Conservation (phyloP, 2,888 invertebrate species). For the Bellardia bayeri region DNA sequence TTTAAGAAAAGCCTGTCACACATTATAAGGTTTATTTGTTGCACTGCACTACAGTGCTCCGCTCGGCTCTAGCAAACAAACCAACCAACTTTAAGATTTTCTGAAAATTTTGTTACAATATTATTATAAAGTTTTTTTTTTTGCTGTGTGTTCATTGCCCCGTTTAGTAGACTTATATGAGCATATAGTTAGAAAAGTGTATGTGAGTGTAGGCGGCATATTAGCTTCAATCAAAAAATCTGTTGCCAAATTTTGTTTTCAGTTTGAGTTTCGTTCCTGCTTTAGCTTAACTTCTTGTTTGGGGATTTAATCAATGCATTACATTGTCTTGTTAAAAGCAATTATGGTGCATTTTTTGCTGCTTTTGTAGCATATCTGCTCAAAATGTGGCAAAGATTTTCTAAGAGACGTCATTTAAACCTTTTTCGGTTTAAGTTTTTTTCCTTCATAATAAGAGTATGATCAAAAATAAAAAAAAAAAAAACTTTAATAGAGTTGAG, state of each 20-base stretch:
- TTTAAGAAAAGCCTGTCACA: slow-evolving; percentile 70
- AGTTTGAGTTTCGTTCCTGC: slow-evolving; percentile 33
- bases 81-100: slow-evolving; percentile 27
- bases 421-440: slow-evolving; percentile 65
- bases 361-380: slow-evolving; percentile 33
- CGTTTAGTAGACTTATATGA: slow-evolving; percentile 44
- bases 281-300: slow-evolving; percentile 52
- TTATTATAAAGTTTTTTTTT: slow-evolving; percentile 17
- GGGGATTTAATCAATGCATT: slow-evolving; percentile 71
- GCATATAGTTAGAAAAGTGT: slow-evolving; percentile 51
- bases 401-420: slow-evolving; percentile 72
- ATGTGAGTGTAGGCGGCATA: slow-evolving; percentile 74
- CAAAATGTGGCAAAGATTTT: slow-evolving; percentile 71
- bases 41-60: neutral
- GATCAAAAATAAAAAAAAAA: slow-evolving; percentile 6
- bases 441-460: slow-evolving; percentile 20
- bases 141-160: neutral
- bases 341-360: slow-evolving; percentile 65
- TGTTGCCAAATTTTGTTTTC: slow-evolving; percentile 71
- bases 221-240: slow-evolving; percentile 75
- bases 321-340: slow-evolving; percentile 72
- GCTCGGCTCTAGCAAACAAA: slow-evolving; percentile 1
- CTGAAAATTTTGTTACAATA: slow-evolving; percentile 15
- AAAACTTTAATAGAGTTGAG: slow-evolving; percentile 62
- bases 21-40: slow-evolving; percentile 70